phyloP scores from a whole-genome alignment of 1,140 invertebrate species.

The Melipona quadrifasciata region DNA sequence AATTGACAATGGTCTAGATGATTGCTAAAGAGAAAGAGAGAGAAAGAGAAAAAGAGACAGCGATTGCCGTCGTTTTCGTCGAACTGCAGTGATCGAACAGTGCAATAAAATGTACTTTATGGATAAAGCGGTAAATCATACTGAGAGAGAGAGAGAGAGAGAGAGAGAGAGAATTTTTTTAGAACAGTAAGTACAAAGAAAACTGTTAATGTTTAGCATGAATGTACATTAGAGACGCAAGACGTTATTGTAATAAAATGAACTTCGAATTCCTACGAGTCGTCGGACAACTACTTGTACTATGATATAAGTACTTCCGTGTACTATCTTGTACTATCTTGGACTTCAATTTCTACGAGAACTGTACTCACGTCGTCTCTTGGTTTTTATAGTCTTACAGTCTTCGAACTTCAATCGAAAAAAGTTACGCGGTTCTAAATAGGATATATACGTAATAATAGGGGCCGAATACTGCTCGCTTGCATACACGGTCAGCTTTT shows the following conservation, averaged over 20 bases:
- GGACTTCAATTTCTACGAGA: slow-evolving; percentile 47
- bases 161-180: slow-evolving; percentile 20
- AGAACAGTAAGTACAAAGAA: slow-evolving; percentile 73
- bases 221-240: slow-evolving; percentile 16
- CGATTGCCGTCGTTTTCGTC: slow-evolving; percentile 31
- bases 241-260: slow-evolving; percentile 42
- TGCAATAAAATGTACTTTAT: slow-evolving; percentile 76
- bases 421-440: slow-evolving; percentile 21
- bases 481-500: slow-evolving; percentile 50
- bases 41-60: slow-evolving; percentile 22
- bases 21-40: slow-evolving; percentile 9
- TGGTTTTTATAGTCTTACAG: slow-evolving; percentile 28
- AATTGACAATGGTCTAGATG: slow-evolving; percentile 23
- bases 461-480: slow-evolving; percentile 34
- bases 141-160: slow-evolving; percentile 12
- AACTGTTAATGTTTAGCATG: slow-evolving; percentile 51
- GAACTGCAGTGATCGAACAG: slow-evolving; percentile 62
- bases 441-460: slow-evolving; percentile 2
- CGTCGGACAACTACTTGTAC: slow-evolving; percentile 11
- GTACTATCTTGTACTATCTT: slow-evolving; percentile 11
- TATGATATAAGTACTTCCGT: slow-evolving; percentile 28
- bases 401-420: slow-evolving; percentile 42
- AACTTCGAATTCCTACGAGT: slow-evolving; percentile 45
- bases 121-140: slow-evolving; percentile 53
- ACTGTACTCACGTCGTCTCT: slow-evolving; percentile 44